These are phyloP conservation scores for Aquatica leii DNA, from an alignment of 2,888 invertebrate species.

Conservation along the genomic window DNA sequence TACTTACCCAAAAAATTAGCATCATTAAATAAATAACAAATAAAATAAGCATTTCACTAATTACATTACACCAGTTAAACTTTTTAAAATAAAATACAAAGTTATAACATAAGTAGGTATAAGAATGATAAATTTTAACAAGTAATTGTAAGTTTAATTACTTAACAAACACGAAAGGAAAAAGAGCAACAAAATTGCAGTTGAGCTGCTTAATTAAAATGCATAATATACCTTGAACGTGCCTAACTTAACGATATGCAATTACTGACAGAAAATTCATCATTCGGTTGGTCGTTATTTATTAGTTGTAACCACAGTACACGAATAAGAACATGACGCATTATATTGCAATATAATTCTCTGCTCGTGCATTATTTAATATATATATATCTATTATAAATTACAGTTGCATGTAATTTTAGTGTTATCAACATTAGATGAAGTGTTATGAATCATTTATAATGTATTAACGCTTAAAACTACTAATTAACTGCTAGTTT, in stretches of 20 bases:
- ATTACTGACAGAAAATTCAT: constrained; percentile 21
- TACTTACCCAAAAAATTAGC: too few species aligned
- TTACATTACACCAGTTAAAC: too few species aligned
- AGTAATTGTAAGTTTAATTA: too few species aligned
- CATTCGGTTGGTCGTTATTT: constrained; percentile 18
- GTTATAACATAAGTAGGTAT: too few species aligned
- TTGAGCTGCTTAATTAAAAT: background rate
- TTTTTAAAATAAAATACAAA: too few species aligned
- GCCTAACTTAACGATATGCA: constrained; percentile 19
- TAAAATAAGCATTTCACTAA: too few species aligned
- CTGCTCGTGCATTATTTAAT: constrained; percentile 16
- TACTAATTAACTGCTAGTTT: background rate
- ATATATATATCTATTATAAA: constrained; percentile 26
- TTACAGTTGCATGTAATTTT: constrained; percentile 23
- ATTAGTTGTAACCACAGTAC: constrained; percentile 18
- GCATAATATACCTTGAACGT: constrained; percentile 9
- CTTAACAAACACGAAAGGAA: too few species aligned
- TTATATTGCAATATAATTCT: constrained; percentile 23
- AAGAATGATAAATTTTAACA: too few species aligned
- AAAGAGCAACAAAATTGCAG: background rate
- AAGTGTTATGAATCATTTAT: constrained; percentile 25
- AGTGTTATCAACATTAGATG: constrained; percentile 23
- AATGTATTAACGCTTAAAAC: constrained; percentile 22
- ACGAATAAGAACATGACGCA: constrained; percentile 20
- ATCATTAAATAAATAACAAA: too few species aligned